Conservation (phyloP, 2,113 vertebrate species). For the Noctilio leporinus region DNA sequence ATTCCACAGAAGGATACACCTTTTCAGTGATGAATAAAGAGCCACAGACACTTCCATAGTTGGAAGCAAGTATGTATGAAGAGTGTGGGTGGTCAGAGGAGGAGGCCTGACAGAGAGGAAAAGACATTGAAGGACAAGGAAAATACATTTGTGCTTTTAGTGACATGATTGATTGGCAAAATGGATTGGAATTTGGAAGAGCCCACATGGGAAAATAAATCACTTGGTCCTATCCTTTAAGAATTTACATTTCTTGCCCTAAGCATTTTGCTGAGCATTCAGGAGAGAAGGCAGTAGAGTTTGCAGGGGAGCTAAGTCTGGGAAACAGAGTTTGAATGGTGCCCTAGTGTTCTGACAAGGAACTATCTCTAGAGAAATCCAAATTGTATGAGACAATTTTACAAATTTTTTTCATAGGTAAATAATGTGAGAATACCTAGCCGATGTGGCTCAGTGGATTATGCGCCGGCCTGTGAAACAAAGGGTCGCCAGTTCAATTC, state of each 20-base stretch:
- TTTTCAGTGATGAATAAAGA: neutral
- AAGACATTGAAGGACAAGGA: neutral
- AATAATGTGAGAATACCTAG: neutral
- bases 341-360: neutral
- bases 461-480: too few species aligned
- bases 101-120: neutral
- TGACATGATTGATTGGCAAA: neutral
- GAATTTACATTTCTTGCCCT: constrained; percentile 4
- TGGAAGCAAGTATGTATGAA: neutral
- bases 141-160: neutral
- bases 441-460: too few species aligned
- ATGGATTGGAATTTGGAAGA: constrained; percentile 11
- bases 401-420: neutral
- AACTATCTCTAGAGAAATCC: neutral
- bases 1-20: neutral
- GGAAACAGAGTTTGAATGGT: neutral
- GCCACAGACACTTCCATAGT: neutral
- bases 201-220: constrained; percentile 18
- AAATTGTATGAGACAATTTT: neutral
- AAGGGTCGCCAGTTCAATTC: too few species aligned
- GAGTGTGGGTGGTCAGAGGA: neutral
- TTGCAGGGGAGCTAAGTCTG: neutral
- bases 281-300: neutral
- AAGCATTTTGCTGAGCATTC: neutral
- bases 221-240: neutral